Evolutionary conservation across 1,140 invertebrate species (phyloP).

Genomic region (Papilio helenus): DNA sequence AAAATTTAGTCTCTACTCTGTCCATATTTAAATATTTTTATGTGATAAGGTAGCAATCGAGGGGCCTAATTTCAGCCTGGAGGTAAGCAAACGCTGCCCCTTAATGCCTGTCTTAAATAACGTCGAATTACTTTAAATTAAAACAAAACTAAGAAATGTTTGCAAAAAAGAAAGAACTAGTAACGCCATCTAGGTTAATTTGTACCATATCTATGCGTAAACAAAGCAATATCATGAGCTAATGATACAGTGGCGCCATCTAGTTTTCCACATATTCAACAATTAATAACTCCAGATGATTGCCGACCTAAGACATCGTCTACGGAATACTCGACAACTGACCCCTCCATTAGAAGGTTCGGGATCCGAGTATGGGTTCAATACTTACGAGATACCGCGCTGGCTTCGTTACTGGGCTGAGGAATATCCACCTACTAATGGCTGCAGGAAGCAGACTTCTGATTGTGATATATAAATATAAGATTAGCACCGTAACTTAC

Average conservation of each 20-base stretch:
- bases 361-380: constrained; percentile 91
- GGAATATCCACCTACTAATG: constrained; percentile 84
- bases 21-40: too few species aligned
- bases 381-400: constrained; percentile 85
- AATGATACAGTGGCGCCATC: background rate
- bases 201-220: too few species aligned
- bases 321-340: constrained; percentile 82
- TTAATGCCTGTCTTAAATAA: too few species aligned
- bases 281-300: constrained; percentile 81
- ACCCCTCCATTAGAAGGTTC: constrained; percentile 85
- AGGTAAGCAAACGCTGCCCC: too few species aligned
- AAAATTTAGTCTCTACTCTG: too few species aligned
- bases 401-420: constrained; percentile 89
- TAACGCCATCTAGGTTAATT: too few species aligned
- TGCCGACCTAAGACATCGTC: constrained; percentile 84
- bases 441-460: constrained; percentile 77
- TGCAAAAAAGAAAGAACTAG: too few species aligned
- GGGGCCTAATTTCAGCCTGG: too few species aligned
- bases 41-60: too few species aligned
- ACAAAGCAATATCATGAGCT: constrained; percentile 33
- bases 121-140: too few species aligned
- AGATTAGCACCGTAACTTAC: constrained; percentile 70
- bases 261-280: background rate
- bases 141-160: too few species aligned
- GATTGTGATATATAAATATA: constrained; percentile 81